Percentiles rank a stretch among this genome's conserved stretches.
Conservation (phyloP, 2,113 vertebrate genomes). For the Typhlomys cinereus region DNA sequence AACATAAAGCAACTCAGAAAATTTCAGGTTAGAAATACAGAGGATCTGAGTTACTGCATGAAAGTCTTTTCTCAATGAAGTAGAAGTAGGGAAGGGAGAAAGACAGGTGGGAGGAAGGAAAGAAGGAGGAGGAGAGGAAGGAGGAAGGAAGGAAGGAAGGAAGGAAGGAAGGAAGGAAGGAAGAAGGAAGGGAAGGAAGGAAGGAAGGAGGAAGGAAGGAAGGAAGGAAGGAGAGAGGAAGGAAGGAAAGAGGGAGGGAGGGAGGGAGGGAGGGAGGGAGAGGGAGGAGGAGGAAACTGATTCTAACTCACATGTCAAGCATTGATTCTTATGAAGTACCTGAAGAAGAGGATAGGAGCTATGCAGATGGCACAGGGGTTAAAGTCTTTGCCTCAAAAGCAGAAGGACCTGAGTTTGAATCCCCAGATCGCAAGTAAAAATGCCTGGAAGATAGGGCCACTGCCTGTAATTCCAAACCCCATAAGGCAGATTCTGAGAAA, state of each 20-base stretch:
- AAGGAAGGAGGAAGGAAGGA: accelerated
- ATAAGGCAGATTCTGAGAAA: too few species aligned
- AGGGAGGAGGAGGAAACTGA: too few species aligned
- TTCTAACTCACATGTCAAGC: too few species aligned
- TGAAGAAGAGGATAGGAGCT: too few species aligned
- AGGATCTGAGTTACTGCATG: neutral
- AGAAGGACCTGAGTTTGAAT: too few species aligned
- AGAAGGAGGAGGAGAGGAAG: neutral
- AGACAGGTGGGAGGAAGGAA: accelerated
- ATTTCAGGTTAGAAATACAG: neutral
- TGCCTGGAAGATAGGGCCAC: too few species aligned
- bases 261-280: neutral
- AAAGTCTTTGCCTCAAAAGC: too few species aligned
- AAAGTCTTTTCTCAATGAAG: neutral
- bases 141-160: accelerated
- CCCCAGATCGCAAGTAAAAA: too few species aligned
- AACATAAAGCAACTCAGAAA: neutral
- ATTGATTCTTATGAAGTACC: too few species aligned
- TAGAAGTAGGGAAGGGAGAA: accelerated
- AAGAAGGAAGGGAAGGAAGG: neutral
- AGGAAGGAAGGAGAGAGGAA: accelerated
- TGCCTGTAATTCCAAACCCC: too few species aligned
- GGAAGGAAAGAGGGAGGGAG: neutral
- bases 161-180: accelerated
- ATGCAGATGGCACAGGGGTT: too few species aligned